Evolutionary conservation across 2,888 invertebrate species (phyloP).

Genomic region (Aricia artaxerxes): DNA sequence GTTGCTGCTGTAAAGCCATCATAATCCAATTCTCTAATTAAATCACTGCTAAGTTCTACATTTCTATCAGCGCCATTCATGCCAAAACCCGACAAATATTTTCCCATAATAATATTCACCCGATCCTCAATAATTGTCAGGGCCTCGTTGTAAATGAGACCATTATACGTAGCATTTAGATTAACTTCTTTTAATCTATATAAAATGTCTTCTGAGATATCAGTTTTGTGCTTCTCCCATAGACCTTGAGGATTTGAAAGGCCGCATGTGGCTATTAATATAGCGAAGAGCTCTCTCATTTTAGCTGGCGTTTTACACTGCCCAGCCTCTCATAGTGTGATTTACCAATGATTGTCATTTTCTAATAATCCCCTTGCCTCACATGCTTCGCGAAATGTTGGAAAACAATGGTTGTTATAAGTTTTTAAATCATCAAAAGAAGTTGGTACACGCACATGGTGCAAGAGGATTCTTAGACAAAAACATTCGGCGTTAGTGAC

Average conservation of each 20-base stretch:
- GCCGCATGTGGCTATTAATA: constrained; percentile 42
- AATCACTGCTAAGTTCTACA: constrained; percentile 36
- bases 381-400: constrained; percentile 50
- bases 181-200: constrained; percentile 34
- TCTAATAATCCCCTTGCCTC: constrained; percentile 48
- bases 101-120: constrained; percentile 34
- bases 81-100: constrained; percentile 42
- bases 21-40: constrained; percentile 41
- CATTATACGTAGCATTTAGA: constrained; percentile 38
- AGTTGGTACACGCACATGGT: constrained; percentile 40
- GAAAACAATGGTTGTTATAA: constrained; percentile 44
- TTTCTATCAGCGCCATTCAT: constrained; percentile 40
- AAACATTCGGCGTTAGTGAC: constrained; percentile 41
- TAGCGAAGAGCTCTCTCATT: constrained; percentile 42
- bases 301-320: constrained; percentile 39
- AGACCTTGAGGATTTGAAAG: constrained; percentile 42
- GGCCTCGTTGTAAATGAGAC: constrained; percentile 40
- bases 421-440: constrained; percentile 45
- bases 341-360: constrained; percentile 36
- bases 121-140: constrained; percentile 42
- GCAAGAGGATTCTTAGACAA: constrained; percentile 43
- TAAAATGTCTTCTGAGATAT: constrained; percentile 33
- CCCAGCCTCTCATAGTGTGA: constrained; percentile 44
- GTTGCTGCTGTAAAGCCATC: constrained; percentile 38
- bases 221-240: constrained; percentile 40